Evolutionary conservation across 2,888 invertebrate genomes (phyloP), one percentile per base, ranked within the genome.

Genomic region (Anthophora plumipes): DNA sequence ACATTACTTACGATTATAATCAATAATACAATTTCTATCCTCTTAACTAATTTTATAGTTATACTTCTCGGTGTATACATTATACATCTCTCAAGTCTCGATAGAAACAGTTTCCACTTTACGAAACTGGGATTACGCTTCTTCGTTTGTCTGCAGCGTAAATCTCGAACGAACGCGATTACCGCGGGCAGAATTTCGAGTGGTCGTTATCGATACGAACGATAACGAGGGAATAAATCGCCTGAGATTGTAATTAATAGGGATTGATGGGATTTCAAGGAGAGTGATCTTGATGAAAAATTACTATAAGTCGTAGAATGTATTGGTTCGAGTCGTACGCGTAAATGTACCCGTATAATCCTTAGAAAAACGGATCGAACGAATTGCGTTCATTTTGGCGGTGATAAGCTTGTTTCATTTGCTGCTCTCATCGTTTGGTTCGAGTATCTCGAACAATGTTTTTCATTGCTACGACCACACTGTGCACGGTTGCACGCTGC

Each of bases 221-320:
- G 59, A 78, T 79, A 80, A 82, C 76, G 66, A 82, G 74, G 60
- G 60, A 59, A 84, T 81, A 80, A 86, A 88, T 85, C 74, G 61
- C 46, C 72, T 74, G 50, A 55, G 74, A 59, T 77, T 14, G 75
- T 70, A 69, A 83, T 80, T 69, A 69, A 54, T 66, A 3, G 22
- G 22, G 20, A 57, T 69, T 75, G 66, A 84, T 76, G 48, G 31
- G 37, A 68, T 52, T 74, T 68, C 70, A 25, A 76, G 55, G 22
- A 74, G 71, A 12, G 31, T 8, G 17, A 17, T 11, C 37, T 14
- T 22, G 55, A 22, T 70, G 46, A 20, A 54, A n/a, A 70, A 63
- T 73, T 22, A 14, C 5, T 41, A 14, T 14, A 6, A 50, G 22
- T 7, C 22, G 7, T 9, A 11, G 37, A 20, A 41, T 20, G 57